These are phyloP conservation scores for Ceriagrion tenellum DNA, from an alignment of 2,888 invertebrate species.

Conservation along the genomic window DNA sequence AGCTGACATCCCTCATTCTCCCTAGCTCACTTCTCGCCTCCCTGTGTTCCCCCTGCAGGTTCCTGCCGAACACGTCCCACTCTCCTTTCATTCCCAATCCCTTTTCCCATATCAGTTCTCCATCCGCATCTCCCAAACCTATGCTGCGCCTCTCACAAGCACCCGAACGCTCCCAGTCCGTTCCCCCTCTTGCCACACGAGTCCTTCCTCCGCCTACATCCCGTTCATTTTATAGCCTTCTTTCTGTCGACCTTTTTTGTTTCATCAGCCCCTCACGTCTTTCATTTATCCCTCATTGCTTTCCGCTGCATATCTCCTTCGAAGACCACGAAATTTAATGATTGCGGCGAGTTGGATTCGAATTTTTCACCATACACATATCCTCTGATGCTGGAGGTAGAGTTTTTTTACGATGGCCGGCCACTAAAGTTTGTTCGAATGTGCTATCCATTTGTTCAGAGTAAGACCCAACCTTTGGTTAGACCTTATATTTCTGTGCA, in stretches of 20 bases:
- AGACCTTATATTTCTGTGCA: too few relatives aligned
- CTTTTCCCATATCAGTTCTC: constrained; percentile 33
- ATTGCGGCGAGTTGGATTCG: not conserved
- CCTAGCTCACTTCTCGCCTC: constrained; percentile 8
- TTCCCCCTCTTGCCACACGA: not conserved
- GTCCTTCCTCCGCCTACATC: not conserved
- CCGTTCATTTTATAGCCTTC: not conserved
- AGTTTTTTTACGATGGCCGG: not conserved
- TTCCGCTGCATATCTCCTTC: not conserved
- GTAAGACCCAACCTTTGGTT: too few relatives aligned
- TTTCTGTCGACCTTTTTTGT: not conserved
- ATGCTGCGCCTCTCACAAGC: not conserved
- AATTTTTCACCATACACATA: not conserved
- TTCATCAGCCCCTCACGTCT: not conserved
- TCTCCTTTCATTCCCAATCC: constrained; percentile 54
- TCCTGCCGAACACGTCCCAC: constrained; percentile 29
- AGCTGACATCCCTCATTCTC: not conserved
- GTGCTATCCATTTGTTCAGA: too few relatives aligned
- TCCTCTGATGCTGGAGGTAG: not conserved
- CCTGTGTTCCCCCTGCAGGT: not conserved
- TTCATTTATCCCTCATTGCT: not conserved
- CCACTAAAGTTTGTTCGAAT: not conserved
- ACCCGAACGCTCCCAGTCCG: not conserved
- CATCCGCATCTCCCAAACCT: not conserved
- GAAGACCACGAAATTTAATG: not conserved